A percentile compares a stretch with the other conserved stretches of the same genome.
Conservation (phyloP, 2,888 invertebrate species). For the Theretra japonica region DNA sequence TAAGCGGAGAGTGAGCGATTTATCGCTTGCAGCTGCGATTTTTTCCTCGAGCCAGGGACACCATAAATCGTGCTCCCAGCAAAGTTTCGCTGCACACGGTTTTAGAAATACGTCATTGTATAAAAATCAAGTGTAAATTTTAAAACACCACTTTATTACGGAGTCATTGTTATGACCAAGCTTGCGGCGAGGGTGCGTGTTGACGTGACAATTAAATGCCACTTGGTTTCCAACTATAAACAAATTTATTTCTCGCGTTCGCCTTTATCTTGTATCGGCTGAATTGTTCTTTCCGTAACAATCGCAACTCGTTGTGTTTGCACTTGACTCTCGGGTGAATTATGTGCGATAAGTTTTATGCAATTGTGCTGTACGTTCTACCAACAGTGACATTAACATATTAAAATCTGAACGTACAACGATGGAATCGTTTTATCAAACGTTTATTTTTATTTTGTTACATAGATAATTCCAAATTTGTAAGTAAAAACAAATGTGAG, state of each 20-base stretch:
- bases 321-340: conserved; percentile 62
- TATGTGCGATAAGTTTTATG: conserved; percentile 45
- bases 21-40: conserved; percentile 62
- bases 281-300: conserved; percentile 76
- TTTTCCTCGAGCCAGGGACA: conserved; percentile 53
- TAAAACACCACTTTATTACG: conserved; percentile 29
- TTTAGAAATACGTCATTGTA: conserved; percentile 40
- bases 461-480: conserved; percentile 39
- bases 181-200: conserved; percentile 42
- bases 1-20: conserved; percentile 63
- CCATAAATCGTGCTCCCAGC: conserved; percentile 55
- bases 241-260: conserved; percentile 74
- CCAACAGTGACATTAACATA: conserved; percentile 24
- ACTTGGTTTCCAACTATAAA: conserved; percentile 67
- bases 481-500: conserved; percentile 58
- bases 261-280: conserved; percentile 75
- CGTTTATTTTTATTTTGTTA: conserved; percentile 14
- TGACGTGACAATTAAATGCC: conserved; percentile 75
- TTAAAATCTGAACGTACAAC: background rate
- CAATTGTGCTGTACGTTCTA: conserved; percentile 8
- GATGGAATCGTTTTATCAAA: background rate
- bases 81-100: conserved; percentile 49
- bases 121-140: conserved; percentile 24
- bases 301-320: conserved; percentile 65
- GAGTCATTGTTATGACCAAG: conserved; percentile 19